These are phyloP conservation scores for Vespertilio murinus DNA, from an alignment of 2,797 vertebrate genomes.

Conservation along the genomic window DNA sequence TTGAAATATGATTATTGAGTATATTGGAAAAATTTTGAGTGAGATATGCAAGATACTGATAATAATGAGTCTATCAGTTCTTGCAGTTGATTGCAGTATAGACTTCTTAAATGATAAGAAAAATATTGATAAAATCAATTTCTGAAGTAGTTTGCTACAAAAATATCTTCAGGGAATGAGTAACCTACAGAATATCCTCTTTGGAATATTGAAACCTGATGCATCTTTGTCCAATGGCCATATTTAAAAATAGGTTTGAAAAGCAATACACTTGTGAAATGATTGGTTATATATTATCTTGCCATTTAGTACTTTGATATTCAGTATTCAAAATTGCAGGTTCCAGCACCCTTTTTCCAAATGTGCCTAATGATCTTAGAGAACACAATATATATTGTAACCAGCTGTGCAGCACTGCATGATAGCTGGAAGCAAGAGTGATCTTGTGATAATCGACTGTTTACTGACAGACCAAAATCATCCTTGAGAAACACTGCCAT, in stretches of 20 bases:
- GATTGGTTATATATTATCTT: background rate
- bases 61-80: background rate
- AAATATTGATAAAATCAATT: background rate
- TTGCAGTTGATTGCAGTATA: background rate
- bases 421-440: background rate
- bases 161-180: background rate
- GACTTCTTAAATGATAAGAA: background rate
- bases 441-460: background rate
- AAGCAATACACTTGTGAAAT: background rate
- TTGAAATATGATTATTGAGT: background rate
- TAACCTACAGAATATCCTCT: background rate
- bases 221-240: background rate
- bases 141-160: background rate
- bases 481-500: background rate
- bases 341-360: background rate
- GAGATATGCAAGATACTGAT: background rate
- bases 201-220: background rate
- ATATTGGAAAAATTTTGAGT: background rate
- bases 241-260: background rate
- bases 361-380: background rate
- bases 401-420: background rate
- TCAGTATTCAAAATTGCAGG: background rate
- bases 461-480: background rate
- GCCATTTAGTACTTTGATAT: background rate
- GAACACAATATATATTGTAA: background rate